Evolutionary conservation across 2,888 invertebrate species (phyloP).

Genomic region (Drosophila vallismaia): DNA sequence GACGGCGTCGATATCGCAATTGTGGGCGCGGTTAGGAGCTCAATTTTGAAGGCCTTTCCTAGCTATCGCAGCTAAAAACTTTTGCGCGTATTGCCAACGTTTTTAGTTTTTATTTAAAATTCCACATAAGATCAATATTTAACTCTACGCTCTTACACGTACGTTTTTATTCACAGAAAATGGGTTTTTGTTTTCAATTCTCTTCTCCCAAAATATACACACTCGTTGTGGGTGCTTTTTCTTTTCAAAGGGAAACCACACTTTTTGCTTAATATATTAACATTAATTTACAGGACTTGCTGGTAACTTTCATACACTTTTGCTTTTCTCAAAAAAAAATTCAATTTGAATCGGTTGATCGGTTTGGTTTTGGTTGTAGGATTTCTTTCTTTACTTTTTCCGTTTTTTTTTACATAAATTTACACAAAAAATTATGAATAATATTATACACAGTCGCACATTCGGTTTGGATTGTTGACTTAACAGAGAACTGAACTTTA

Average conservation of each 20-base stretch:
- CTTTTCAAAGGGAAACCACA: conserved; percentile 55
- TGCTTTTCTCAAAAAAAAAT: conserved; percentile 16
- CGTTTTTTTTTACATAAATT: conserved; percentile 68
- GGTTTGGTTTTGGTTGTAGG: conserved; percentile 33
- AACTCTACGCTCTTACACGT: conserved; percentile 6
- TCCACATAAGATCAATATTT: conserved; percentile 1
- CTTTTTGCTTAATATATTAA: conserved; percentile 58
- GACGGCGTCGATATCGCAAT: conserved; percentile 82
- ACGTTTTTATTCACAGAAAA: conserved; percentile 24
- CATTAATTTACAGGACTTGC: conserved; percentile 58
- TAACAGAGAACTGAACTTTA: conserved; percentile 49
- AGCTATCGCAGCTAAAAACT: conserved; percentile 62
- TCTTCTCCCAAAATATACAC: conserved; percentile 20
- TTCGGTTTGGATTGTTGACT: conserved; percentile 32
- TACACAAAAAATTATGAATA: conserved; percentile 68
- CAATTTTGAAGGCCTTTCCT: conserved; percentile 83
- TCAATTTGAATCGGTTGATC: conserved; percentile 21
- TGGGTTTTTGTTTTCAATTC: conserved; percentile 13
- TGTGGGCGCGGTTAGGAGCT: conserved; percentile 83
- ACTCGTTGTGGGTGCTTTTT: conserved; percentile 32
- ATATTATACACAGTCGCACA: conserved; percentile 66
- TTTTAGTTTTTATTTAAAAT: neutral
- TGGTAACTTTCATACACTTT: conserved; percentile 36
- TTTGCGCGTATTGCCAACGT: conserved; percentile 75
- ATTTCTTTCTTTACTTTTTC: neutral